Base-by-base conservation (phyloP, 2,888 invertebrate genomes). In the Hypolimnas misippus region DNA sequence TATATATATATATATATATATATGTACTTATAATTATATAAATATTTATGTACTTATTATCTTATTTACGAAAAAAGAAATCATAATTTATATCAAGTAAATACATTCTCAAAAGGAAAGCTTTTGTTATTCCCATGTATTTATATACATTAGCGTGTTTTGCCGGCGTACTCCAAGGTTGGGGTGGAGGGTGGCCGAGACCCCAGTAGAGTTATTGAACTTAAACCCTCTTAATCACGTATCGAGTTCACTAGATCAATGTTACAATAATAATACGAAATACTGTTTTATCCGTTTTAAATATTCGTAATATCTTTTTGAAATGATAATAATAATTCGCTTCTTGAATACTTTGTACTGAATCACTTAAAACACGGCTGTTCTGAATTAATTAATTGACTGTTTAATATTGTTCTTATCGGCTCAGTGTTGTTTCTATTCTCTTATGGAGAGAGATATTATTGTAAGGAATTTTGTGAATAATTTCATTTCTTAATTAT, bases 181-280 rank as follows among this genome's bases (percentile, higher is more conserved):
- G 64, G 59, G 61, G 68, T 53, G 64, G 62, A 49, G 59, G 68
- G 63, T 62, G 57, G 62, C 51, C 59, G 60, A 57, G 66, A 59
- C 61, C 62, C 62, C 21, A 35, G 53, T 50, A 35, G 60, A 58
- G 67, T 57, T 67, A 63, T 67, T 68, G 65, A 68, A 67, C 68
- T 65, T 50, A 46, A 59, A 56, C 65, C 65, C 65, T 57, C 63
- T 65, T 62, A 55, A 57, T 60, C 53, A 50, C 51, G 55, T 65
- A 59, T 63, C 54, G 67, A 57, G 65, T 68, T 67, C 63, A 69
- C 33, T 69, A 61, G 67, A 62, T 67, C 67, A 69, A 67, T 65
- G 69, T 67, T 67, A 65, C 54, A 21, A 52, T 19, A 49, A 42
- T 49, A 29, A 21, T 29, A 12, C 2, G 2, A 14, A 29, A 49